Percentiles rank a stretch among this genome's conserved stretches.
Conservation (phyloP, 2,797 vertebrate species). For the Pogonophryne albipinna region DNA sequence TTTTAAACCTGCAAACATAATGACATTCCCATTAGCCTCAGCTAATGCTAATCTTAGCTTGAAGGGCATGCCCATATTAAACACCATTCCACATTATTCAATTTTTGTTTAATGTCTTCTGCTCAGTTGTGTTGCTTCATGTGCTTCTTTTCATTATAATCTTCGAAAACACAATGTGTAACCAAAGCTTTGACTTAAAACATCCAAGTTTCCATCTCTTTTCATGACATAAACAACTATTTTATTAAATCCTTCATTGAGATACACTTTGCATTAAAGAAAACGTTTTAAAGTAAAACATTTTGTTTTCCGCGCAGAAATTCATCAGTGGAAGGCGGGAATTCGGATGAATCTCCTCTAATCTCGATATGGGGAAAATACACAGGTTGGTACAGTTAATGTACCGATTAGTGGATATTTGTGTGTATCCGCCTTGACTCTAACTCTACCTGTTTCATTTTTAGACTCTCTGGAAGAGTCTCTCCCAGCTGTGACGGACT, state of each 20-base stretch:
- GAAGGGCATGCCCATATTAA: neutral
- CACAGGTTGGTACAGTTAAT: slow-evolving; percentile 73
- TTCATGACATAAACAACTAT: neutral
- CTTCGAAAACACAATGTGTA: neutral
- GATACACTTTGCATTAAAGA: neutral
- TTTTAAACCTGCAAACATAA: neutral
- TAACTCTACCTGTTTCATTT: slow-evolving; percentile 2
- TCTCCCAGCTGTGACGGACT: slow-evolving; percentile 59
- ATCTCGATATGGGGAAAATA: slow-evolving; percentile 86
- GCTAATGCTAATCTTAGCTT: neutral
- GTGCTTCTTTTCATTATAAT: neutral
- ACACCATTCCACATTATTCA: neutral
- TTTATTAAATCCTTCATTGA: neutral
- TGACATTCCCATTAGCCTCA: neutral
- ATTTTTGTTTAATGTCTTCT: neutral
- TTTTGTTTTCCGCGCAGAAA: slow-evolving; percentile 57
- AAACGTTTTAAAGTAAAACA: neutral
- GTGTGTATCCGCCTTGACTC: neutral
- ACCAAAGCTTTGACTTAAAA: neutral
- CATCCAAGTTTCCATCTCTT: neutral
- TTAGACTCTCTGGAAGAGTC: slow-evolving; percentile 74
- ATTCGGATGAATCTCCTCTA: slow-evolving; percentile 80
- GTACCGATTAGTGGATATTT: neutral
- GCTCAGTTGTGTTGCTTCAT: neutral
- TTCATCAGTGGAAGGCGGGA: slow-evolving; percentile 68